Conservation (phyloP, 2,113 vertebrate genomes). For the Prunella fulvescens region DNA sequence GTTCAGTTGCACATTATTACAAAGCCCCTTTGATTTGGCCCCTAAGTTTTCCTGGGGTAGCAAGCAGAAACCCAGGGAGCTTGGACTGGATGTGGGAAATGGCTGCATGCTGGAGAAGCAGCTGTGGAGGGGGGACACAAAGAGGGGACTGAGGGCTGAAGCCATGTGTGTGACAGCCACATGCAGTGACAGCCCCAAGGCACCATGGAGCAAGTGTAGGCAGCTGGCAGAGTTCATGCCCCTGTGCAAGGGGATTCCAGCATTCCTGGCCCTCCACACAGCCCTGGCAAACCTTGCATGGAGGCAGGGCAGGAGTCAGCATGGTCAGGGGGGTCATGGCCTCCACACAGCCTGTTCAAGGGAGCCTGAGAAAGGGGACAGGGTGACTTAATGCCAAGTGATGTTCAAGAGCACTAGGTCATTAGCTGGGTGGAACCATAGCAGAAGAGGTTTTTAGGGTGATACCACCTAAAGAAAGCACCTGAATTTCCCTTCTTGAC, state of each 20-base stretch:
- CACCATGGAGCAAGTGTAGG: background rate
- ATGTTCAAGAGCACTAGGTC: background rate
- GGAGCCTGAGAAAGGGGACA: background rate
- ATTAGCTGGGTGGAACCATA: background rate
- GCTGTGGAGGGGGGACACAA: background rate
- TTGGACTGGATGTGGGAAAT: background rate
- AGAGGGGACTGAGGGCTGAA: background rate
- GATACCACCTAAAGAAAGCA: background rate
- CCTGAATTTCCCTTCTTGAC: background rate
- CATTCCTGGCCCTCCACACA: rapidly evolving
- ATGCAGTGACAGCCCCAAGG: background rate
- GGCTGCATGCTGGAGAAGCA: background rate
- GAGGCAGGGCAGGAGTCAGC: background rate
- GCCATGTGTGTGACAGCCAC: background rate
- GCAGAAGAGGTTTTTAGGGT: background rate
- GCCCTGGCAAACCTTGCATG: background rate
- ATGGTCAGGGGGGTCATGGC: background rate
- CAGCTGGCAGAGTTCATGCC: background rate
- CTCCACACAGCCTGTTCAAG: background rate
- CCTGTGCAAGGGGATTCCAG: background rate
- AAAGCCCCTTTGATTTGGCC: background rate
- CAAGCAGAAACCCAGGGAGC: background rate
- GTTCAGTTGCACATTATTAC: background rate
- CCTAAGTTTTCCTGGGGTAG: background rate
- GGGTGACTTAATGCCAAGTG: rapidly evolving